phyloP scores from a whole-genome alignment of 2,797 vertebrate species.

The Aldrovandia affinis region DNA sequence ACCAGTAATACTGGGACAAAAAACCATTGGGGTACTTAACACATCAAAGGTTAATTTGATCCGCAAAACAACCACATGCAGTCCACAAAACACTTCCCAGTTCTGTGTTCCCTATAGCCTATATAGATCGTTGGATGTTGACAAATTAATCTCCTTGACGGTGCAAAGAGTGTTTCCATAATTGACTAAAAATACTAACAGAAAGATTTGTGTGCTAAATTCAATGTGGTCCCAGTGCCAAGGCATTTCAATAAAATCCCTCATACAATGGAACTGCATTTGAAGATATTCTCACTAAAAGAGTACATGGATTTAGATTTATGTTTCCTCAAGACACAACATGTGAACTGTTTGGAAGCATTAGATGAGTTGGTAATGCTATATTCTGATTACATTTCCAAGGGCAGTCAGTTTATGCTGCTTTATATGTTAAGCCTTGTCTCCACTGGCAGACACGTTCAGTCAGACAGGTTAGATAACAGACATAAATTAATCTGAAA shows the following conservation, averaged over 20 bases:
- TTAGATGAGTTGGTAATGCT: background rate
- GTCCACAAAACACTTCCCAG: background rate
- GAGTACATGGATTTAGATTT: background rate
- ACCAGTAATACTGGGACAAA: constrained; percentile 9
- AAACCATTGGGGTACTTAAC: constrained; percentile 4
- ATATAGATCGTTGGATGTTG: constrained; percentile 45
- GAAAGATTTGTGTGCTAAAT: constrained; percentile 34
- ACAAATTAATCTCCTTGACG: constrained; percentile 48
- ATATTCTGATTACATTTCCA: background rate
- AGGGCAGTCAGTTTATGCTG: no score
- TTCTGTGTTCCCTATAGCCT: constrained; percentile 26
- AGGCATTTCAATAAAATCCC: constrained; percentile 8
- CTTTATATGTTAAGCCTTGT: no score
- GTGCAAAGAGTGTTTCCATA: constrained; percentile 47
- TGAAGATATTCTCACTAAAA: background rate
- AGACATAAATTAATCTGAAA: no score
- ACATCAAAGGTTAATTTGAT: constrained; percentile 44
- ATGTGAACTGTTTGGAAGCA: background rate
- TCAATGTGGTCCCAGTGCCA: background rate
- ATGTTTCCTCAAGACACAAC: background rate
- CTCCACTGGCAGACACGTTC: no score
- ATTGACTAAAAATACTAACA: constrained; percentile 35
- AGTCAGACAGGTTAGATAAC: no score
- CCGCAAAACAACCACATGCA: constrained; percentile 21
- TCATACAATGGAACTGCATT: background rate